Percentiles rank a stretch among this genome's conserved stretches.
Conservation (phyloP, 2,888 invertebrate genomes). For the Abscondita cerata region DNA sequence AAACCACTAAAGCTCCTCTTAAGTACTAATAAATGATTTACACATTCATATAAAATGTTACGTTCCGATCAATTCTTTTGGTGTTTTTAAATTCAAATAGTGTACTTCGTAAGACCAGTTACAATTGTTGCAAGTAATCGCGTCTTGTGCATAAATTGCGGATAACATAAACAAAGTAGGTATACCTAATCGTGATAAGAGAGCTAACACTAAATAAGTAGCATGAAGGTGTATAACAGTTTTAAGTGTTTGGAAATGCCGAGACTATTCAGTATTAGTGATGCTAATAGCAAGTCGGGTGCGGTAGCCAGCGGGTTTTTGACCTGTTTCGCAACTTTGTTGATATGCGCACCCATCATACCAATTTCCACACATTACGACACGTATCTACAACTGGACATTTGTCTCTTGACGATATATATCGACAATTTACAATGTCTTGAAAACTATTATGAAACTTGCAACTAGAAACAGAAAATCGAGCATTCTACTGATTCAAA, state of each 20-base stretch:
- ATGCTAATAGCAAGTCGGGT: constrained; percentile 45
- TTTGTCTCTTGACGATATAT: constrained; percentile 36
- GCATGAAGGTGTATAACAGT: constrained; percentile 29
- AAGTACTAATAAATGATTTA: no score
- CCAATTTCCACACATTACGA: constrained; percentile 50
- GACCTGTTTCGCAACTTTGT: constrained; percentile 52
- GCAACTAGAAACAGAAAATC: no score
- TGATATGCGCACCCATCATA: constrained; percentile 46
- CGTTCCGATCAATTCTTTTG: no score
- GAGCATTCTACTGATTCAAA: no score
- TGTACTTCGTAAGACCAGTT: no score
- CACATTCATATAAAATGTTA: no score
- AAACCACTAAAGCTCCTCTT: no score
- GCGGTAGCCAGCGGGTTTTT: constrained; percentile 50
- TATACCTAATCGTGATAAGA: constrained; percentile 21
- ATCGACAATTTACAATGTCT: constrained; percentile 21
- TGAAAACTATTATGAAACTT: no score
- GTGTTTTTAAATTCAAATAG: no score
- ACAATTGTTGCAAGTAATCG: no score
- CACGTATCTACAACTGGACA: constrained; percentile 47
- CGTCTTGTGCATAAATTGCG: constrained; percentile 3
- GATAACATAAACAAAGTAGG: constrained; percentile 13
- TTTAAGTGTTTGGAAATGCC: constrained; percentile 32
- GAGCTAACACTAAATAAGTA: constrained; percentile 27
- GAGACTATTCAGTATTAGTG: constrained; percentile 44